phyloP scores from a whole-genome alignment of 2,797 vertebrate species.

The Todus mexicanus region DNA sequence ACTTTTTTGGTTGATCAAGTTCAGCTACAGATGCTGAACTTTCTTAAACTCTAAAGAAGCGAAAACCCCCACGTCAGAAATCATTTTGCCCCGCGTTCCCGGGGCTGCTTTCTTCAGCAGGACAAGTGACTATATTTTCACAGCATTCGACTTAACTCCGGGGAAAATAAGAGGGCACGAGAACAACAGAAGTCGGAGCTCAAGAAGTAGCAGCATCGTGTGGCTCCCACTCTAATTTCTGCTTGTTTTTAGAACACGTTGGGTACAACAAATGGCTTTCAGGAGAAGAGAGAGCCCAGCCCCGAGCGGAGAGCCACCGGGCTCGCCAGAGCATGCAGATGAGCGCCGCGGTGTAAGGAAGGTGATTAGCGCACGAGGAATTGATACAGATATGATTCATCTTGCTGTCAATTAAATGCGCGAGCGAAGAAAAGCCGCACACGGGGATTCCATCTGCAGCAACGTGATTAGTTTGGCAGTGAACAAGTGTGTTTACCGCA shows the following conservation, averaged over 20 bases:
- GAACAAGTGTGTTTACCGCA: constrained; percentile 65
- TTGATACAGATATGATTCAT: constrained; percentile 63
- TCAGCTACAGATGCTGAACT: neutral
- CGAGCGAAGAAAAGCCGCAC: constrained; percentile 49
- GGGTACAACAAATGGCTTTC: neutral
- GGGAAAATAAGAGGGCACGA: neutral
- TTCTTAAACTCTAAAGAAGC: neutral
- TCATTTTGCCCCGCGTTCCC: rapidly evolving
- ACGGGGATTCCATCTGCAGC: constrained; percentile 60
- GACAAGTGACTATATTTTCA: neutral
- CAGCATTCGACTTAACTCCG: neutral
- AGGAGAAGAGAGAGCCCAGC: neutral
- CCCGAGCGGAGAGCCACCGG: neutral
- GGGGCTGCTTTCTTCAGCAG: neutral
- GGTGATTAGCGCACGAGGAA: constrained; percentile 6
- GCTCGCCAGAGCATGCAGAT: neutral
- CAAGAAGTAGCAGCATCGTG: neutral
- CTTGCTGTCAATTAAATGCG: constrained; percentile 56
- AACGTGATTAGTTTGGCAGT: constrained; percentile 61
- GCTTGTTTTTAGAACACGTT: no score
- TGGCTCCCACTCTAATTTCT: no score
- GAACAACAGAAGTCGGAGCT: neutral
- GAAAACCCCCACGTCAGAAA: neutral
- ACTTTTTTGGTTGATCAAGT: rapidly evolving
- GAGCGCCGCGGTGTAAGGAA: neutral